Conservation (phyloP, 2,113 vertebrate species). For the Hypanus sabinus region DNA sequence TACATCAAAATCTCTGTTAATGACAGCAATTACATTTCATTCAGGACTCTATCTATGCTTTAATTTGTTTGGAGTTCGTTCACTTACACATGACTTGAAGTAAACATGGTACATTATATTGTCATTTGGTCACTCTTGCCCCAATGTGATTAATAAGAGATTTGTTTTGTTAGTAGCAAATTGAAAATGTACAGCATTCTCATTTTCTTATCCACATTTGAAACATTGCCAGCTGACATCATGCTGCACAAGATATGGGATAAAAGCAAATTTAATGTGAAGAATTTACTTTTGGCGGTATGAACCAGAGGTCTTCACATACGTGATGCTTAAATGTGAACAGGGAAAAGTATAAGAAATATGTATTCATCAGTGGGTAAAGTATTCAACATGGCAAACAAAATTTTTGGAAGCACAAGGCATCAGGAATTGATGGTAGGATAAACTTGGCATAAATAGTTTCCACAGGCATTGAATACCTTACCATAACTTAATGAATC, state of each 20-base stretch:
- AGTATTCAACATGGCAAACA: not conserved
- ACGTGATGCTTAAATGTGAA: not conserved
- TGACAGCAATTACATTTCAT: too few species aligned
- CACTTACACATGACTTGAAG: not conserved
- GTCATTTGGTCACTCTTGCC: not conserved
- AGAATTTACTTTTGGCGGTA: not conserved
- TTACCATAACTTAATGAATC: not conserved
- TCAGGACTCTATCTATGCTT: too few species aligned
- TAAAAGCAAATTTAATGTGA: not conserved
- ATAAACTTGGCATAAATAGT: not conserved
- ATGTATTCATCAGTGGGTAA: not conserved
- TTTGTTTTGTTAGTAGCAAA: not conserved
- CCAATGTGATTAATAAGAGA: not conserved
- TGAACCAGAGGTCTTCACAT: not conserved
- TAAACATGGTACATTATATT: not conserved
- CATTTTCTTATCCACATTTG: not conserved
- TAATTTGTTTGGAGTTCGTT: not conserved
- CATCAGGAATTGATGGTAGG: not conserved
- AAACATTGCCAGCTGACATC: not conserved
- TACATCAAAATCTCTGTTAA: too few species aligned
- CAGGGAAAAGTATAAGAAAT: not conserved
- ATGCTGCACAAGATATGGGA: not conserved
- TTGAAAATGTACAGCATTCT: not conserved
- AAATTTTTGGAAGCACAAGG: not conserved
- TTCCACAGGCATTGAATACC: not conserved